phyloP scores from a whole-genome alignment of 2,113 vertebrate genomes.

The Brachyhypopomus gauderio region DNA sequence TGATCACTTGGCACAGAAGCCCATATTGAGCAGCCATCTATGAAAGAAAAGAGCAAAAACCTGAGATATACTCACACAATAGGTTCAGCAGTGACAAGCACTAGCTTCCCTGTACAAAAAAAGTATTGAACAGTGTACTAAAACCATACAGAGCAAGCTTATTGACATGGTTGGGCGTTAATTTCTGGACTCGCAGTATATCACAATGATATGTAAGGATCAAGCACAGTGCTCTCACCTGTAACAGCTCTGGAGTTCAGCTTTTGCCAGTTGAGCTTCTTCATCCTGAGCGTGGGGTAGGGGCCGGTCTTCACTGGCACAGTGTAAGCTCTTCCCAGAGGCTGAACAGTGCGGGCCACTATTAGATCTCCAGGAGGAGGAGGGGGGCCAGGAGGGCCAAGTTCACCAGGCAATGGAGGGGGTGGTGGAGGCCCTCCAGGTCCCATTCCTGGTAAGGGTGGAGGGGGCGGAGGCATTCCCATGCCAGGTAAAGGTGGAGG shows the following conservation, averaged over 20 bases:
- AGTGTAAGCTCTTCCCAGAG: slow-evolving; percentile 63
- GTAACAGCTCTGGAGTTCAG: slow-evolving; percentile 79
- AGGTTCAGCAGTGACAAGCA: too few relatives aligned
- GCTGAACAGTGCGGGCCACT: slow-evolving; percentile 67
- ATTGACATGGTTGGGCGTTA: not conserved
- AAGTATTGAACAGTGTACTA: too few relatives aligned
- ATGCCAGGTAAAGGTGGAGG: slow-evolving; percentile 62
- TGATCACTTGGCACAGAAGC: slow-evolving; percentile 74
- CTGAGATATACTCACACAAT: slow-evolving; percentile 34
- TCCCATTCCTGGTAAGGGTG: slow-evolving; percentile 65
- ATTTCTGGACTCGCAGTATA: not conserved
- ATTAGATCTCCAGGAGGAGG: slow-evolving; percentile 72
- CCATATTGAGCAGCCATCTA: slow-evolving; percentile 92
- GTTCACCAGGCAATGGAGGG: slow-evolving; percentile 56
- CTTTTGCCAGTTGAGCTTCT: slow-evolving; percentile 99
- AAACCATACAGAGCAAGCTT: not conserved
- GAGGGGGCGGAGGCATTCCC: slow-evolving; percentile 63
- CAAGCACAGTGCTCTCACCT: slow-evolving; percentile 68
- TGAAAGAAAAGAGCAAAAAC: slow-evolving; percentile 34
- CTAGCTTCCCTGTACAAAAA: too few relatives aligned
- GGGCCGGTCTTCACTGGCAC: slow-evolving; percentile 65
- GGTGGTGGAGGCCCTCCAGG: slow-evolving; percentile 50
- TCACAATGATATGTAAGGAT: not conserved
- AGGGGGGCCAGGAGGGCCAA: slow-evolving; percentile 38
- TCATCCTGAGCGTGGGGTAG: slow-evolving; percentile 88